Evolutionary conservation across 2,888 invertebrate genomes (phyloP).

Genomic region (Gymnosoma rotundatum): DNA sequence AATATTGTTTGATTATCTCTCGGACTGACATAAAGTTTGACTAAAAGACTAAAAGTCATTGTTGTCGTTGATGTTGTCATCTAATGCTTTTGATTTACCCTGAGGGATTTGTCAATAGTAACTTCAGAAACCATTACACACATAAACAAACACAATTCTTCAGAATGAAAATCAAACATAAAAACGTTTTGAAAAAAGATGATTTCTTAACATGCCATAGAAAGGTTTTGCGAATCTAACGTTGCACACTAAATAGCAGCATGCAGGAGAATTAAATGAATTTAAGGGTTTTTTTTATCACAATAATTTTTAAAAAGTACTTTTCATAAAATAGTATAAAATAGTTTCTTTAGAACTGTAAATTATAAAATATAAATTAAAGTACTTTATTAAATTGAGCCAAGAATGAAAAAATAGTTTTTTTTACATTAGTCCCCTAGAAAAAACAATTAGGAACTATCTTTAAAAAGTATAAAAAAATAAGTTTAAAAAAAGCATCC

Average conservation of each 20-base stretch:
- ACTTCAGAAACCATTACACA: conserved; percentile 4
- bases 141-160: neutral
- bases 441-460: no score
- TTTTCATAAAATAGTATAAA: no score
- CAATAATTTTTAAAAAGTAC: no score
- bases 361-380: no score
- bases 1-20: conserved; percentile 54
- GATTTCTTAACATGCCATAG: conserved; percentile 56
- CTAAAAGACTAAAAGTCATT: conserved; percentile 37
- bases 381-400: no score
- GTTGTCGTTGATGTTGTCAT: conserved; percentile 55
- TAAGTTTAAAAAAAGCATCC: no score
- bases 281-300: neutral
- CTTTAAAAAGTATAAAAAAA: neutral
- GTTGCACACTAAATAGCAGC: conserved; percentile 15
- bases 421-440: no score
- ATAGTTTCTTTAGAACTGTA: no score
- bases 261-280: conserved; percentile 11
- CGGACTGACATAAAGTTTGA: conserved; percentile 51
- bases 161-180: conserved; percentile 1
- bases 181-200: conserved; percentile 50
- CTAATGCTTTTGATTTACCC: conserved; percentile 66
- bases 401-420: no score
- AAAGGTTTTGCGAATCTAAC: conserved; percentile 31
- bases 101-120: conserved; percentile 64